Conservation (phyloP, 2,888 invertebrate genomes). For the Meandrusa payeni region DNA sequence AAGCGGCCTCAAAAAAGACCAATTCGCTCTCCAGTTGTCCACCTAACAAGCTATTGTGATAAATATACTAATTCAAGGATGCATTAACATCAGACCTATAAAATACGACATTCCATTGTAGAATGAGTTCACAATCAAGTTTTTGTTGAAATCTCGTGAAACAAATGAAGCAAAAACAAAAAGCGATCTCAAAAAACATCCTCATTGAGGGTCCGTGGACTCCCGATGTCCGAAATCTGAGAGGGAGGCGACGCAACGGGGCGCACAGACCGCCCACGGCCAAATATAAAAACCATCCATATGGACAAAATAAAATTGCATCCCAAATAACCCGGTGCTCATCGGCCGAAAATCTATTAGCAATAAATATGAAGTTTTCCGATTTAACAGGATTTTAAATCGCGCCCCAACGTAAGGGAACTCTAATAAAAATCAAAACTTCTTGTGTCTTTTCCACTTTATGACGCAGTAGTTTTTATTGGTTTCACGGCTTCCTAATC, state of each 20-base stretch:
- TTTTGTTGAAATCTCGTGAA: conserved; percentile 16
- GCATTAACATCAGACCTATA: too few relatives aligned
- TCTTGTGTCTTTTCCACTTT: conserved; percentile 67
- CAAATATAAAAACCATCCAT: conserved; percentile 79
- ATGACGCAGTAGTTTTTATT: conserved; percentile 63
- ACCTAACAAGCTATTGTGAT: too few relatives aligned
- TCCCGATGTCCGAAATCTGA: conserved; percentile 61
- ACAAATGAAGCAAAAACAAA: conserved; percentile 34
- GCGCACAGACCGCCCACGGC: conserved; percentile 54
- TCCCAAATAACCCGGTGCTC: conserved; percentile 76
- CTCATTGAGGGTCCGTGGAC: conserved; percentile 50
- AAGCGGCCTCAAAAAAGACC: too few relatives aligned
- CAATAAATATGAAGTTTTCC: conserved; percentile 81
- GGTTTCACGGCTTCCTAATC: conserved; percentile 33
- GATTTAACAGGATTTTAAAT: conserved; percentile 77
- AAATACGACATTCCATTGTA: too few relatives aligned
- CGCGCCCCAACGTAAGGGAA: conserved; percentile 43
- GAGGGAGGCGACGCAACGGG: conserved; percentile 49
- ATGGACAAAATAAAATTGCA: conserved; percentile 80
- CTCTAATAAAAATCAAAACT: conserved; percentile 57
- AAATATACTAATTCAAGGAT: too few relatives aligned
- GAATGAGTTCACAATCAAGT: too few relatives aligned
- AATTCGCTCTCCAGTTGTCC: too few relatives aligned
- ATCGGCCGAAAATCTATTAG: conserved; percentile 78
- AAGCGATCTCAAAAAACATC: conserved; percentile 31